Evolutionary conservation across 1,140 invertebrate genomes (phyloP), one percentile per base, ranked within the genome.

Genomic region (Venustaconcha ellipsiformis): DNA sequence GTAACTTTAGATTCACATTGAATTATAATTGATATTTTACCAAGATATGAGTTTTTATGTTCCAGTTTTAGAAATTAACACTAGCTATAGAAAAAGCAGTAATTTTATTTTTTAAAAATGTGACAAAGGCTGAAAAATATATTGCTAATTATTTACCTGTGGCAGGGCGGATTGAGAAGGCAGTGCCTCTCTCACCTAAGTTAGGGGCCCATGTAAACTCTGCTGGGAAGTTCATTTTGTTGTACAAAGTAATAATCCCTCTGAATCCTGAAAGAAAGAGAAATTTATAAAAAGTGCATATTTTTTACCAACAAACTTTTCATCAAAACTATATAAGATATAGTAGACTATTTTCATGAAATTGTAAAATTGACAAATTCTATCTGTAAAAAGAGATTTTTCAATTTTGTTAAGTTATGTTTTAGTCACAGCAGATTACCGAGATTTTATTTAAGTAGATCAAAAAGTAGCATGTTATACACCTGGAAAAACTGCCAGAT

Each of bases 161-260:
- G 20, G 88, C 87, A 20, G 89, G 89, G 65, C 88, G 74, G 30
- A 90, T 89, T 23, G 88, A 90, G 83, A 90, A 89, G n/a, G 89
- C 88, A 58, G 88, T 90, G 20, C 88, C 88, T 74, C 82, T 84
- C 37, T 88, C 87, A 17, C 84, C 84, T 0, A 89, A 69, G 69
- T 87, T 85, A 6, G 89, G 88, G 55, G 81, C 82, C 89, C 89
- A 90, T 13, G 86, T 88, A 71, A 90, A 90, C 77, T 89, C 87
- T 18, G 89, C 88, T 14, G 84, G 84, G 74, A 86, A 86, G 80
- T 90, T 90, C 13, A 89, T 78, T 56, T 75, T 82, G 71, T 90
- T 90, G 65, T 83, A 76, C 23, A 90, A 79, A 14, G 88, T 89
- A 30, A 90, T 83, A 14, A 89, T 84, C 58, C 86, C 83, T 55